Conservation (phyloP, 2,113 vertebrate species). For the Tetrao urogallus region DNA sequence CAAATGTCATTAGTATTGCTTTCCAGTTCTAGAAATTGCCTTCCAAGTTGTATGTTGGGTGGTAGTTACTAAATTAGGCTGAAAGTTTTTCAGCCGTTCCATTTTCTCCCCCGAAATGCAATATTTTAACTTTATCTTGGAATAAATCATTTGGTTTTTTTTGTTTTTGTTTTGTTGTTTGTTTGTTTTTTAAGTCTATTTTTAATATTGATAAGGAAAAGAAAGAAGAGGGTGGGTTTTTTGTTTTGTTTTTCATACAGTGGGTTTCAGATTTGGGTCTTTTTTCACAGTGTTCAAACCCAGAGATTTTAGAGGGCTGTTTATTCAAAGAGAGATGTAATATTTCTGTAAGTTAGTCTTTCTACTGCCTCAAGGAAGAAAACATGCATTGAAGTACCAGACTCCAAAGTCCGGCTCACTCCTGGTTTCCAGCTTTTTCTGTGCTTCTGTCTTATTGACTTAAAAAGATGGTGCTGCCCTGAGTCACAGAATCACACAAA, state of each 20-base stretch:
- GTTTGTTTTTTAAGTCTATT: neutral
- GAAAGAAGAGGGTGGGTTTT: neutral
- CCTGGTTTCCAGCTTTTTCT: neutral
- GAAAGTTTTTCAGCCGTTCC: conserved; percentile 43
- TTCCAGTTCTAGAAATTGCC: conserved; percentile 45
- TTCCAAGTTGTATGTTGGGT: conserved; percentile 49
- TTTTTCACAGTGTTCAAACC: neutral
- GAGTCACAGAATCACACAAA: neutral
- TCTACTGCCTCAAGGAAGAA: neutral
- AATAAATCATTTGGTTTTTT: neutral
- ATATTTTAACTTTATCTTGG: conserved; percentile 30
- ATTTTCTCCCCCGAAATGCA: conserved; percentile 7
- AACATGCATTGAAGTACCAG: rapidly evolving
- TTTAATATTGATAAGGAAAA: neutral
- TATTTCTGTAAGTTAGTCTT: neutral
- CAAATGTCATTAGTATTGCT: conserved; percentile 29
- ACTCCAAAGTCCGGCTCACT: neutral
- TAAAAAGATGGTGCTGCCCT: neutral
- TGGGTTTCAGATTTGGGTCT: neutral
- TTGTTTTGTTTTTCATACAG: neutral
- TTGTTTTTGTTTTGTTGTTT: neutral
- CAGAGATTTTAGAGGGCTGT: neutral
- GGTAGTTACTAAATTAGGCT: conserved; percentile 43
- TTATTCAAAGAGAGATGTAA: neutral
- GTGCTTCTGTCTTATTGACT: neutral